Base-by-base conservation (phyloP, 2,113 vertebrate genomes). In the Chionodraco myersi region DNA sequence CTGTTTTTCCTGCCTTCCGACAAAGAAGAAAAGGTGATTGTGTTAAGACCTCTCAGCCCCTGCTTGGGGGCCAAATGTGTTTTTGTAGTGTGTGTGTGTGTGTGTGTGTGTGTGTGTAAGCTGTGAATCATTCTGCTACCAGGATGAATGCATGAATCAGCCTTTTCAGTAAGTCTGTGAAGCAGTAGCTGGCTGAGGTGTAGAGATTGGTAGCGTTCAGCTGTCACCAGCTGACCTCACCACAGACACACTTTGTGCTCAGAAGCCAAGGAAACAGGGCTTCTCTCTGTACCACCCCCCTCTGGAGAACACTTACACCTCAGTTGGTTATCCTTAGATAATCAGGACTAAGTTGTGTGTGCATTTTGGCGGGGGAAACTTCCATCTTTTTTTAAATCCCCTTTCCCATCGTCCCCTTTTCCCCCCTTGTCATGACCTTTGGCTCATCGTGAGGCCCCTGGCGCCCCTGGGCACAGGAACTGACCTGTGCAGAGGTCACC, bases 21-120 rank as follows among this genome's bases (percentile, higher is more conserved):
- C 90, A 93, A 94, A 94, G 87, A 94, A 92, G 92, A 94, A 92
- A 92, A 92, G 93, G 90, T 92, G 91, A 93, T 93, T 94, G 93
- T 93, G 89, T 91, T 80, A 77, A 88, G 90, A 84, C 78, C 82
- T 62, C 81, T 85, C 48, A 69, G 80, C 64, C 82, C 68, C 86
- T 82, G 70, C 75, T 88, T 79, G 88, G 81, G 83, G 86, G 88
- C 84, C 80, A 71, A 85, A 87, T 78, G 80, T 89, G 89, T 92
- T 89, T 91, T 81, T 86, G 71, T 87, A 89, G 36, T 41, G 36
- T 41, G 36, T 41, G 36, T 41, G 61, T 56, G 21, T 21, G 21
- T 21, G 21, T 41, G 36, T 41, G 36, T 41, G 36, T 41, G 61
- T 56, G 80, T 13, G 53, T 47, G 71, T 11, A 72, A 53, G 86